Base-by-base conservation (phyloP, 1,140 invertebrate species). In the Argopecten irradians region DNA sequence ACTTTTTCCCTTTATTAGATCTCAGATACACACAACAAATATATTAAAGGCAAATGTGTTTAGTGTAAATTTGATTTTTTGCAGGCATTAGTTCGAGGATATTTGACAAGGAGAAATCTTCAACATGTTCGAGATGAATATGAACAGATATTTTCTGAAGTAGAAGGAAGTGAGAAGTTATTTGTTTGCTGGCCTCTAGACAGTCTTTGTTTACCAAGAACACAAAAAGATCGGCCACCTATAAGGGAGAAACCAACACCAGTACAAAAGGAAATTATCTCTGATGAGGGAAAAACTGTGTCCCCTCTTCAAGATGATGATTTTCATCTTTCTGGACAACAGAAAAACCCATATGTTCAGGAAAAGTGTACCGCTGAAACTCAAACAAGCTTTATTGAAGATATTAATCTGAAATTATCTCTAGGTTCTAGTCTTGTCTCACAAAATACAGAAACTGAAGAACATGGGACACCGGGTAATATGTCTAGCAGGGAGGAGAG, bases 51-150 rank as follows among this genome's bases (percentile, higher is more conserved):
- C n/a, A n/a, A n/a, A n/a, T n/a, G n/a, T n/a, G n/a, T n/a, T n/a
- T n/a, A n/a, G n/a, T n/a, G n/a, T 86, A 86, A 34, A 82, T 83
- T 84, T 87, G 84, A 32, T 19, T 84, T 83, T 85, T 90, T 89
- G 2, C 46, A 93, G 92, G 91, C 92, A n/a, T 86, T 84, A 13
- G 85, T 92, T 22, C 88, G 90, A 84, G 90, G 91, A 39, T 36
- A 83, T 46, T 46, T 90, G 13, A 88, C 91, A 11, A 90, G 91
- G 36, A 91, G 87, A 71, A 87, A 89, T 35, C 83, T 93, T 28
- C 55, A 88, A 41, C 34, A 88, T 33, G 84, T 89, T 5, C 87
- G 41, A 89, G 22, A 55, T 43, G 89, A 91, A 46, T 93, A 89
- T 88, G 82, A 88, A 71, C 35, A 88, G 22, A 55, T 91, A 35